Percentiles rank a stretch among this genome's conserved stretches.
Evolutionary conservation across 2,888 invertebrate species (phyloP).

Genomic region (Rhagonycha fulva): DNA sequence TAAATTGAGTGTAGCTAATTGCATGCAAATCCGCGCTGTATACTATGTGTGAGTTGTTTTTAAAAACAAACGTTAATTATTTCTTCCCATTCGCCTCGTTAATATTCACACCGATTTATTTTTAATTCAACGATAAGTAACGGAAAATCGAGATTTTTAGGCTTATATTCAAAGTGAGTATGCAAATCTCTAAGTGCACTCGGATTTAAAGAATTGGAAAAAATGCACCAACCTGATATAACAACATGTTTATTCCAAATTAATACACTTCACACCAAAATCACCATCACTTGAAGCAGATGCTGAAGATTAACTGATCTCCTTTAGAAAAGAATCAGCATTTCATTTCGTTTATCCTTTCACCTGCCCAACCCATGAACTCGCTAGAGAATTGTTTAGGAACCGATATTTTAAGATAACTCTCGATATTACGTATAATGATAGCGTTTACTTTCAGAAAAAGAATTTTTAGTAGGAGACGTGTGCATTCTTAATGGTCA

Average conservation of each 20-base stretch:
- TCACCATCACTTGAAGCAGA: constrained; percentile 42
- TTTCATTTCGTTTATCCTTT: constrained; percentile 52
- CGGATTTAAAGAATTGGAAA: not conserved
- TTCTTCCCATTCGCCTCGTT: constrained; percentile 8
- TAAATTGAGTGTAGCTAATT: not conserved
- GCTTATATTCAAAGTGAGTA: not conserved
- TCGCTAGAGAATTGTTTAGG: not conserved
- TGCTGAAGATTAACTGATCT: constrained; percentile 46
- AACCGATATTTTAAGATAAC: not conserved
- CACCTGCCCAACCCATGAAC: constrained; percentile 48
- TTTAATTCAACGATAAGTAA: not conserved
- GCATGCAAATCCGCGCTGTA: not conserved
- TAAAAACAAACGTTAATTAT: constrained; percentile 9
- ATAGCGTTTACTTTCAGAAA: constrained; percentile 25
- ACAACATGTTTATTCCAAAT: constrained; percentile 38
- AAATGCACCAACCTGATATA: constrained; percentile 43
- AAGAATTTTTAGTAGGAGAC: not conserved
- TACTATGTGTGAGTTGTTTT: not conserved
- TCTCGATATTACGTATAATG: constrained; percentile 14
- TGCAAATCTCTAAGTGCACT: not conserved
- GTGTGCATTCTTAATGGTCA: not conserved
- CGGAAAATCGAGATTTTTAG: constrained; percentile 1
- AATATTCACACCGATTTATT: constrained; percentile 10
- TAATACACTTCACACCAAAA: constrained; percentile 39
- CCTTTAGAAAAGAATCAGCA: constrained; percentile 52